phyloP scores from a whole-genome alignment of 2,113 vertebrate species.

The Apistogramma diplotaenia region DNA sequence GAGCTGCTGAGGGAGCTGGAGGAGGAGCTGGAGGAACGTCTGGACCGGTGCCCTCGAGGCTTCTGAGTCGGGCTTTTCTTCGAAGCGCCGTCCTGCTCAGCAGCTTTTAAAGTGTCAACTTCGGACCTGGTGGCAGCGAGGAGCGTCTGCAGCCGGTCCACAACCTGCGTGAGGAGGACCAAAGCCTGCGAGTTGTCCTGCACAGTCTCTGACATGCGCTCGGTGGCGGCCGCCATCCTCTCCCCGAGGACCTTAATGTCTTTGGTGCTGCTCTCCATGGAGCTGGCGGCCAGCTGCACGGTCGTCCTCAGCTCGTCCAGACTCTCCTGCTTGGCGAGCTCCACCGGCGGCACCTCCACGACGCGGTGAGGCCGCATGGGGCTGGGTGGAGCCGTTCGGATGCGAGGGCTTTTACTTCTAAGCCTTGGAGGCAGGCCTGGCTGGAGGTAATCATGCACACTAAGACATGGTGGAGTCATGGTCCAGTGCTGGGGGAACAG shows the following conservation, averaged over 20 bases:
- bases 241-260: conserved; percentile 65
- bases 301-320: conserved; percentile 64
- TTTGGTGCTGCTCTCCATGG: conserved; percentile 69
- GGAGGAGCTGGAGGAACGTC: conserved; percentile 44
- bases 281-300: conserved; percentile 58
- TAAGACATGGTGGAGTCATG: conserved; percentile 7
- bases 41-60: background rate
- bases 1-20: conserved; percentile 53
- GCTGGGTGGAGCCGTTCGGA: conserved; percentile 68
- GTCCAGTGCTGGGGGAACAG: conserved; percentile 8
- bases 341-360: background rate
- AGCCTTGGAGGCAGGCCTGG: background rate
- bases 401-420: conserved; percentile 5
- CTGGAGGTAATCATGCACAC: conserved; percentile 4
- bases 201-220: conserved; percentile 66
- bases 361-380: conserved; percentile 33
- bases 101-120: background rate
- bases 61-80: background rate
- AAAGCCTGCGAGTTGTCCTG: conserved; percentile 71
- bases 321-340: conserved; percentile 64
- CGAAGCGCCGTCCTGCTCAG: background rate
- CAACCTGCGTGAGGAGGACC: conserved; percentile 58
- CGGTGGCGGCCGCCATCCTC: conserved; percentile 59
- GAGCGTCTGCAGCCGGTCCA: conserved; percentile 62
- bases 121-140: conserved; percentile 17